Percentiles rank a stretch among this genome's conserved stretches.
Conservation (phyloP, 1,140 invertebrate species). For the Trachelipus rathkii region DNA sequence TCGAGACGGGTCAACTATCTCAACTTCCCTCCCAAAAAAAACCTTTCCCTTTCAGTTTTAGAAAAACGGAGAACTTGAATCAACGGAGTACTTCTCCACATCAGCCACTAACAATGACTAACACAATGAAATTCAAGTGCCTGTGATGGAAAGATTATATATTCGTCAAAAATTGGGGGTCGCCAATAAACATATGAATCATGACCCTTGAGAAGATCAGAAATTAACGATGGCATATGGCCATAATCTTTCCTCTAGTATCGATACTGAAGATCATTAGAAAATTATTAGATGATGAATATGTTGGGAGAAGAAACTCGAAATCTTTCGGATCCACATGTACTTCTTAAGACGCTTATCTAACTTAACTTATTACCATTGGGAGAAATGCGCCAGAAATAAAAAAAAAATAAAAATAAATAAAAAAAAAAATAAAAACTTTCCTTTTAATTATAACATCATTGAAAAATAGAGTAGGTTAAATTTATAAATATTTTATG, state of each 20-base stretch:
- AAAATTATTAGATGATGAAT: slow-evolving; percentile 64
- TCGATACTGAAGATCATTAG: slow-evolving; percentile 62
- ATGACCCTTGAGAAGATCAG: slow-evolving; percentile 62
- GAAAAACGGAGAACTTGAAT: slow-evolving; percentile 72
- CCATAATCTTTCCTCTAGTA: slow-evolving; percentile 75
- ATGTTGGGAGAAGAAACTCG: slow-evolving; percentile 76
- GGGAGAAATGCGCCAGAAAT: slow-evolving; percentile 67
- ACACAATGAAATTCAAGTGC: slow-evolving; percentile 72
- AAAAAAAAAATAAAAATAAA: too few relatives aligned
- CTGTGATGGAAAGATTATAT: slow-evolving; percentile 41
- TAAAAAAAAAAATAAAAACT: too few relatives aligned
- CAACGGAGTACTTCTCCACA: slow-evolving; percentile 73
- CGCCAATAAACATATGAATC: slow-evolving; percentile 63
- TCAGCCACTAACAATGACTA: slow-evolving; percentile 81
- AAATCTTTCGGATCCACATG: slow-evolving; percentile 76
- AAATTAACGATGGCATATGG: slow-evolving; percentile 71
- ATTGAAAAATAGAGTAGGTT: too few relatives aligned
- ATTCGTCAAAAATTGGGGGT: slow-evolving; percentile 65
- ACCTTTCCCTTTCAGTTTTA: slow-evolving; percentile 73
- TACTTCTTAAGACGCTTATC: slow-evolving; percentile 85
- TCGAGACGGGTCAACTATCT: slow-evolving; percentile 32
- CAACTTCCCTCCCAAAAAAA: slow-evolving; percentile 60
- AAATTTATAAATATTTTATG: too few relatives aligned
- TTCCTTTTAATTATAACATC: too few relatives aligned
- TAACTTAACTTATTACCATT: slow-evolving; percentile 69